These are phyloP conservation scores for Podarcis muralis DNA, from an alignment of 2,113 vertebrate species.

Conservation along the genomic window DNA sequence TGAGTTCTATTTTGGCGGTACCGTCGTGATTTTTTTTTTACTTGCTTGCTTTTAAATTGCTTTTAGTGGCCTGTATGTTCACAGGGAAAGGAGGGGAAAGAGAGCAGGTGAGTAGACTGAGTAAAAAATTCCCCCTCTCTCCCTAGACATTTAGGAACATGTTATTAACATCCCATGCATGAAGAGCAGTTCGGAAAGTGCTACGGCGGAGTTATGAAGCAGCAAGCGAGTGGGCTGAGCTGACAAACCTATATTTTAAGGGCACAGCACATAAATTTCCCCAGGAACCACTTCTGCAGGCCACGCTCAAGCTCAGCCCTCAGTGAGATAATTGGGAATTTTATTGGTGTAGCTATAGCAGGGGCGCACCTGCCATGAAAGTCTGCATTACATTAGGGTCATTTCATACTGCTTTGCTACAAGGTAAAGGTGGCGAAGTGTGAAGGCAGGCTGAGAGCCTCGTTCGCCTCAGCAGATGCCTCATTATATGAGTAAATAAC, in stretches of 20 bases:
- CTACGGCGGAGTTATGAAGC: not conserved
- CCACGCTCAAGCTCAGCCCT: not conserved
- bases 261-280: not conserved
- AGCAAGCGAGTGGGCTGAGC: not conserved
- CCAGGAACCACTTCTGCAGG: not conserved
- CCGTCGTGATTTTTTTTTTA: not conserved
- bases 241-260: constrained; percentile 20
- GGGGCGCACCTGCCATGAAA: not conserved
- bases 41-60: not conserved
- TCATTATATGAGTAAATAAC: not conserved
- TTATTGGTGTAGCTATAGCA: not conserved
- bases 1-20: not conserved
- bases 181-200: not conserved
- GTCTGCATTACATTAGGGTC: not conserved
- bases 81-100: not conserved
- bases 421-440: not conserved
- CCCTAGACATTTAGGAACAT: not conserved
- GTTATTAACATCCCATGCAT: constrained; percentile 14
- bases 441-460: not conserved
- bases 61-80: not conserved
- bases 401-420: constrained; percentile 1
- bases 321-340: constrained; percentile 13
- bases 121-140: not conserved
- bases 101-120: not conserved
- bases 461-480: not conserved